Conservation (phyloP, 2,888 invertebrate species). For the Flabesymbios commensalis region DNA sequence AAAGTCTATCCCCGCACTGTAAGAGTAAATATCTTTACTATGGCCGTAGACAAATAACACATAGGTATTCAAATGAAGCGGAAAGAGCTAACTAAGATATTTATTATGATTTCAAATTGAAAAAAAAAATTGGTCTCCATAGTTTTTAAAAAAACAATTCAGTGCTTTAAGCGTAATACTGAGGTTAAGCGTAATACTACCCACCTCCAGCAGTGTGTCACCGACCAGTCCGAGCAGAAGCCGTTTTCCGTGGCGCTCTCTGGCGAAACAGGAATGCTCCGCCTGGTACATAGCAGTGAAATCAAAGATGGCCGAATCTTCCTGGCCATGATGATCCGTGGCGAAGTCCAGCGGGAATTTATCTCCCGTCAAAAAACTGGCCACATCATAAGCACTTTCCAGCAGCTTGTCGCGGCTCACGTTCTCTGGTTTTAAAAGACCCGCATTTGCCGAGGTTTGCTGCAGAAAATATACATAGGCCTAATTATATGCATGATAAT, state of each 20-base stretch:
- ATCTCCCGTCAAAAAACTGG: slow-evolving; percentile 64
- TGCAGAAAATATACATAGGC: too few relatives aligned
- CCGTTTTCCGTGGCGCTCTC: slow-evolving; percentile 74
- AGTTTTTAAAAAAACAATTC: too few relatives aligned
- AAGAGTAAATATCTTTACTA: too few relatives aligned
- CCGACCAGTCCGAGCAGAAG: slow-evolving; percentile 87
- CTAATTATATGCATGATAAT: too few relatives aligned
- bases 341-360: slow-evolving; percentile 16
- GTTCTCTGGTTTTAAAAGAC: slow-evolving; percentile 82
- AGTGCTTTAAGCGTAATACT: too few relatives aligned
- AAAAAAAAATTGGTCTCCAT: neutral
- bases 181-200: too few relatives aligned
- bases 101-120: too few relatives aligned
- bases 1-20: too few relatives aligned
- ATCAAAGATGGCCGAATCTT: slow-evolving; percentile 37
- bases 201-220: slow-evolving; percentile 85
- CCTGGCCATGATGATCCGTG: slow-evolving; percentile 23
- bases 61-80: too few relatives aligned
- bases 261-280: slow-evolving; percentile 61
- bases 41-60: too few relatives aligned
- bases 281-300: slow-evolving; percentile 33
- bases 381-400: slow-evolving; percentile 88
- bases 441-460: too few relatives aligned
- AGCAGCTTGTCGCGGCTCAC: slow-evolving; percentile 83
- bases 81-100: too few relatives aligned